Conservation (phyloP, 2,113 vertebrate genomes). For the Leucosticte australis region DNA sequence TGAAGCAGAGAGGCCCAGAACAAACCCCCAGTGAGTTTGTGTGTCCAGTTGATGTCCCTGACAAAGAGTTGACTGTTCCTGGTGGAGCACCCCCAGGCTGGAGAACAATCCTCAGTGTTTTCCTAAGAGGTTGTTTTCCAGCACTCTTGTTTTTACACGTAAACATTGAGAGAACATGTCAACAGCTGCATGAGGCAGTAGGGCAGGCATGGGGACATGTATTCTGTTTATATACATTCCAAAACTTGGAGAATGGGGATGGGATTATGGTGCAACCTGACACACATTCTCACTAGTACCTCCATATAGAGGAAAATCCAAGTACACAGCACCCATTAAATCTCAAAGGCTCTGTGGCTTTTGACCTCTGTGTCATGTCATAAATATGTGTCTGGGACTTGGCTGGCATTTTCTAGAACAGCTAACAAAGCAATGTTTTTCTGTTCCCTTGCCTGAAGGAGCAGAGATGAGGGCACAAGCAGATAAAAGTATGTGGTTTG, state of each 20-base stretch:
- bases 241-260: not conserved
- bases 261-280: not conserved
- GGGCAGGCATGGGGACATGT: not conserved
- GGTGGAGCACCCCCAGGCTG: not conserved
- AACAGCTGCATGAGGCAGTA: not conserved
- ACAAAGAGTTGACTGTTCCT: conserved; percentile 38
- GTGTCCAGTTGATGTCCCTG: not conserved
- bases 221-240: not conserved
- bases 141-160: not conserved
- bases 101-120: conserved; percentile 40
- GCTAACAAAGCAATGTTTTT: not conserved
- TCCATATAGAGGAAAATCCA: not conserved
- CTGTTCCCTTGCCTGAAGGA: not conserved
- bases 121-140: conserved; percentile 3
- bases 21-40: conserved; percentile 4
- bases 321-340: not conserved
- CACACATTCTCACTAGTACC: not conserved
- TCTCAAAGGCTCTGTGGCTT: not conserved
- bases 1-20: not conserved
- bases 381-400: not conserved
- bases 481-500: not conserved
- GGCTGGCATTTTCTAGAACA: not conserved
- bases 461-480: not conserved
- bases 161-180: not conserved
- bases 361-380: not conserved